Conservation (phyloP, 2,797 vertebrate genomes). For the Monodelphis domestica region DNA sequence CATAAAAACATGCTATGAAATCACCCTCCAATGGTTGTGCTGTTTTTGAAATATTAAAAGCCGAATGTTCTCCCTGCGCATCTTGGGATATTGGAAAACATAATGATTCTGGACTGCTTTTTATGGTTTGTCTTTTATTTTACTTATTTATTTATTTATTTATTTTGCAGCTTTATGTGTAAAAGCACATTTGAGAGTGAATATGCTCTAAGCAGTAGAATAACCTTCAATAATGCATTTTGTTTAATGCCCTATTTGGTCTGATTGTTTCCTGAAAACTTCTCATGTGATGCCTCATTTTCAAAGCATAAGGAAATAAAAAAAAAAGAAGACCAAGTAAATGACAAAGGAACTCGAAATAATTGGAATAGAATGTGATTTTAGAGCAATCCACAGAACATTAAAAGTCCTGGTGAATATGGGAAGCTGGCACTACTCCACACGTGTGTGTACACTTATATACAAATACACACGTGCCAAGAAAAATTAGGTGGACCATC, state of each 20-base stretch:
- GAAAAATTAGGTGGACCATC: slow-evolving; percentile 50
- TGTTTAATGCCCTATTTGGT: slow-evolving; percentile 43
- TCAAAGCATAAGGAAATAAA: slow-evolving; percentile 38
- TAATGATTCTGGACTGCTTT: neutral
- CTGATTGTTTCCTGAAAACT: slow-evolving; percentile 68
- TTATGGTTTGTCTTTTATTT: neutral
- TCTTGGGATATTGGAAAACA: slow-evolving; percentile 22
- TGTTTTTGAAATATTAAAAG: slow-evolving; percentile 8
- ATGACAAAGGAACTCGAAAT: slow-evolving; percentile 47
- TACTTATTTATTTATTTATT: slow-evolving; percentile 45
- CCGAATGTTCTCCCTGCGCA: slow-evolving; percentile 34
- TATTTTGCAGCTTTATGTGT: neutral
- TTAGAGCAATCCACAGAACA: neutral
- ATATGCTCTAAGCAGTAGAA: slow-evolving; percentile 8
- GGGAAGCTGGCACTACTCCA: neutral
- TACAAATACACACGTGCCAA: neutral
- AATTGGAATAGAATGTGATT: neutral
- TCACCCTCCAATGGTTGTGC: neutral
- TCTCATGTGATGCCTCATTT: slow-evolving; percentile 47
- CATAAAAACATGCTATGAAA: slow-evolving; percentile 9
- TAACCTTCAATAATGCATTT: slow-evolving; percentile 42
- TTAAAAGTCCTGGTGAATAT: neutral
- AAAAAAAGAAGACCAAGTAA: slow-evolving; percentile 39
- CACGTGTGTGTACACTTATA: neutral
- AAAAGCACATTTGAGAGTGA: slow-evolving; percentile 5